Evolutionary conservation across 2,888 invertebrate species (phyloP), one percentile per base, ranked within the genome.

Genomic region (Chloromyia formosa): DNA sequence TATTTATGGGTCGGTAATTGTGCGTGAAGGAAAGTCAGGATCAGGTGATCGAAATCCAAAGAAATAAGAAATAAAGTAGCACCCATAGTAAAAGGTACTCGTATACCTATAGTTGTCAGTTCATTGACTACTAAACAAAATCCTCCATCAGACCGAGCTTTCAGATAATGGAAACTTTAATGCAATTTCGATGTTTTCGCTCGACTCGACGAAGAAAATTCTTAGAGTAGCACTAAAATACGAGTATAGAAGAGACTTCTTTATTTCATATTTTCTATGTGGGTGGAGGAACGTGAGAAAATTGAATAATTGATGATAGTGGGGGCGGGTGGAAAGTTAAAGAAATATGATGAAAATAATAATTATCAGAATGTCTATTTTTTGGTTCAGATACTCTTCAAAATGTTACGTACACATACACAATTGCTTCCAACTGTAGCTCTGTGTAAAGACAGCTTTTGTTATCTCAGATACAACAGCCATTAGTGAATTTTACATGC

Each of bases 81-180:
- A 56, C n/a, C 1, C 35, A 40, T 69, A 54, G 56, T 69, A 69
- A 69, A 69, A 69, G 56, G 27, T 10, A 42, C n/a, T n/a, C n/a
- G n/a, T n/a, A n/a, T n/a, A 69, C 56, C 56, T 69, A 69, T 69
- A 35, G 69, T 54, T 54, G 69, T 56, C 69, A 69, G 54, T 45
- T 69, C 69, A 69, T 35, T 69, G 56, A 69, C 69, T 69, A 45
- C 20, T 49, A 35, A 54, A 69, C 54, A 27, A 69, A 54, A 69
- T 20, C 27, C 35, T 69, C 69, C 69, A 69, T 69, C 56, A 69
- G 35, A 45, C 23, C 64, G 18, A 42, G 18, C 35, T 14, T n/a
- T 27, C 18, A 16, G 18, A 45, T n/a, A 42, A 18, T 16, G 45
- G 45, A 64, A 64, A 42, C 40, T 64, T 64, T 64, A 64, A 64